Evolutionary conservation across 2,888 invertebrate species (phyloP).

Genomic region (Noctua fimbriata): DNA sequence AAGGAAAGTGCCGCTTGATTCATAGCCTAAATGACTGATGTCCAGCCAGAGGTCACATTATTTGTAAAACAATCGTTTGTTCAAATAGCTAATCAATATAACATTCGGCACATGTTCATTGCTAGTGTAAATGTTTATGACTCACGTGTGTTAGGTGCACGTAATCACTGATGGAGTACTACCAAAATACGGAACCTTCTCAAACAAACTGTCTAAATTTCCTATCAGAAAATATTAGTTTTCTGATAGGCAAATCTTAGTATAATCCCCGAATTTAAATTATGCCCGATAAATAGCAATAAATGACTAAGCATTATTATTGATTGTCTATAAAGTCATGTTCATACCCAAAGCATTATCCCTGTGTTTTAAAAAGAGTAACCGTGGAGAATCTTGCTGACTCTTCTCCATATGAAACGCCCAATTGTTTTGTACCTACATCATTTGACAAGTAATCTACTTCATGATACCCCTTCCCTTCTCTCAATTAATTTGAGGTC

Average conservation of each 20-base stretch:
- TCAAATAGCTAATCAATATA: constrained; percentile 16
- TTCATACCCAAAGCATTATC: not conserved
- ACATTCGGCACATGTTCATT: not conserved
- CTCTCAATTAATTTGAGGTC: not conserved
- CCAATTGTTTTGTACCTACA: not conserved
- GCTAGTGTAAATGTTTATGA: constrained; percentile 28
- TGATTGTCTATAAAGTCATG: not conserved
- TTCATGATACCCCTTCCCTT: not conserved
- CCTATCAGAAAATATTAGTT: constrained; percentile 1
- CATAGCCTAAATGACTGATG: constrained; percentile 28
- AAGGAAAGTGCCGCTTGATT: constrained; percentile 43
- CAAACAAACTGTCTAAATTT: not conserved
- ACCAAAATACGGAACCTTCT: no score
- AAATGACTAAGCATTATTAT: constrained; percentile 16
- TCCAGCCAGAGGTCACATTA: constrained; percentile 32
- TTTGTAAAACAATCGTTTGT: constrained; percentile 45
- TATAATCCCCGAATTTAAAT: not conserved
- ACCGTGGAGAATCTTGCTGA: not conserved
- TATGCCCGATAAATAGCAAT: constrained; percentile 5
- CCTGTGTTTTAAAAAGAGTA: not conserved
- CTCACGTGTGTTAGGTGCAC: not conserved
- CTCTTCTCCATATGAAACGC: not conserved
- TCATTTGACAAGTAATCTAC: not conserved
- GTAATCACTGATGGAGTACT: constrained; percentile 4
- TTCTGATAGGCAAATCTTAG: constrained; percentile 1